A percentile compares a stretch with the other conserved stretches of the same genome.
Conservation (phyloP, 2,797 vertebrate species). For the Pelodytes ibericus region DNA sequence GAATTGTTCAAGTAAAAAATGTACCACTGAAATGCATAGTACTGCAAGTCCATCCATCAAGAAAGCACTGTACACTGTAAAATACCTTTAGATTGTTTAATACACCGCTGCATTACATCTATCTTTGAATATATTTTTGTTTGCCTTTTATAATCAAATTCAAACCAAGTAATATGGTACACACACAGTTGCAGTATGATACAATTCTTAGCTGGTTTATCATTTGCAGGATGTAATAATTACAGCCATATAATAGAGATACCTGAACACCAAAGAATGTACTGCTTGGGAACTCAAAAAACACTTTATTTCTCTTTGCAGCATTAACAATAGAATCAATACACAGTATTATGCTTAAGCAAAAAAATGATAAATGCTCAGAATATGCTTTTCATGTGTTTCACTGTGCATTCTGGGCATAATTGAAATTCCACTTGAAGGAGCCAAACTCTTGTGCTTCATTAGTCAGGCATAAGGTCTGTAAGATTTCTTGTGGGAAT, state of each 20-base stretch:
- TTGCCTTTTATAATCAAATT: background rate
- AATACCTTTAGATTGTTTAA: no score
- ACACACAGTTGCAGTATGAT: background rate
- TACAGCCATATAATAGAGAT: background rate
- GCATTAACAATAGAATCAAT: slow-evolving; percentile 10
- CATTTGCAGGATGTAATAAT: slow-evolving; percentile 6
- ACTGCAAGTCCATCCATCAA: no score
- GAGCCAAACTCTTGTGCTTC: slow-evolving; percentile 52
- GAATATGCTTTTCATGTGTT: slow-evolving; percentile 50
- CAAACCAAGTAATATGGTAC: background rate
- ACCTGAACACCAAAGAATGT: background rate
- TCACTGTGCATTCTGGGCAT: slow-evolving; percentile 55
- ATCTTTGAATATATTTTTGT: no score
- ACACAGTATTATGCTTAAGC: background rate
- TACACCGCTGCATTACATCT: background rate
- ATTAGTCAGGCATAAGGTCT: slow-evolving; percentile 54
- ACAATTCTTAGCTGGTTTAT: background rate
- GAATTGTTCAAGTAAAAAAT: no score
- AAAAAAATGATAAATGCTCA: slow-evolving; percentile 16
- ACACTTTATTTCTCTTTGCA: background rate
- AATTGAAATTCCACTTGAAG: slow-evolving; percentile 64
- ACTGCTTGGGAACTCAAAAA: background rate
- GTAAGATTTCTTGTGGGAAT: slow-evolving; percentile 42
- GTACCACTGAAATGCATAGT: no score
- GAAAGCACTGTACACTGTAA: no score